Conservation (phyloP, 1,140 invertebrate species). For the Aleiodes sp. region DNA sequence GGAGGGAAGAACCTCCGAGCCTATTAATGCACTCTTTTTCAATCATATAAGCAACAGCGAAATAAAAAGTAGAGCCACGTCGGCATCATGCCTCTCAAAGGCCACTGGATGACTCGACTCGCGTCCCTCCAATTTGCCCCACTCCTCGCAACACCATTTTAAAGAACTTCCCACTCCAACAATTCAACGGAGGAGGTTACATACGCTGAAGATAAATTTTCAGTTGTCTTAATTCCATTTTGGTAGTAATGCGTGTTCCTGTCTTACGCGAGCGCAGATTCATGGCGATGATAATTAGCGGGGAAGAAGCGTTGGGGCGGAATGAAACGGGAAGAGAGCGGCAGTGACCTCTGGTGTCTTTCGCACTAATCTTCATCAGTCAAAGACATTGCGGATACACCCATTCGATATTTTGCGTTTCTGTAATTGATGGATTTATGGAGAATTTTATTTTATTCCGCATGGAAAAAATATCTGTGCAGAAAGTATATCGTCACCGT, state of each 20-base stretch:
- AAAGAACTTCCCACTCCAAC: conserved; percentile 40
- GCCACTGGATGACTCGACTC: conserved; percentile 61
- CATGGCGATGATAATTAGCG: conserved; percentile 57
- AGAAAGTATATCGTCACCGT: too few species aligned
- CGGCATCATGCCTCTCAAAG: conserved; percentile 54
- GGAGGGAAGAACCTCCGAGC: conserved; percentile 46
- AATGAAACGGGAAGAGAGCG: conserved; percentile 46
- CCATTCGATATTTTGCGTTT: conserved; percentile 28
- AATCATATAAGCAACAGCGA: conserved; percentile 63
- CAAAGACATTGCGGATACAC: conserved; percentile 29
- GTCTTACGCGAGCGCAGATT: conserved; percentile 43
- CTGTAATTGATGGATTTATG: conserved; percentile 31
- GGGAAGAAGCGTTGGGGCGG: too few species aligned
- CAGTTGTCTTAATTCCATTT: conserved; percentile 13
- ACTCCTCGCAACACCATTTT: conserved; percentile 23
- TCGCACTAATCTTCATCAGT: conserved; percentile 37
- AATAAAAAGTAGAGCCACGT: conserved; percentile 59
- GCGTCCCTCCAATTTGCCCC: conserved; percentile 65
- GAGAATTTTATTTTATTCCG: too few species aligned
- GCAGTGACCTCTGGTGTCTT: conserved; percentile 37
- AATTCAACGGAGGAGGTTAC: not conserved
- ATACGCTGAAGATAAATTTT: not conserved
- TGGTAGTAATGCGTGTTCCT: conserved; percentile 1
- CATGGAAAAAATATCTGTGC: too few species aligned
- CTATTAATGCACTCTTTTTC: conserved; percentile 62